Evolutionary conservation across 2,797 vertebrate genomes (phyloP).

Genomic region (Sciurus carolinensis): DNA sequence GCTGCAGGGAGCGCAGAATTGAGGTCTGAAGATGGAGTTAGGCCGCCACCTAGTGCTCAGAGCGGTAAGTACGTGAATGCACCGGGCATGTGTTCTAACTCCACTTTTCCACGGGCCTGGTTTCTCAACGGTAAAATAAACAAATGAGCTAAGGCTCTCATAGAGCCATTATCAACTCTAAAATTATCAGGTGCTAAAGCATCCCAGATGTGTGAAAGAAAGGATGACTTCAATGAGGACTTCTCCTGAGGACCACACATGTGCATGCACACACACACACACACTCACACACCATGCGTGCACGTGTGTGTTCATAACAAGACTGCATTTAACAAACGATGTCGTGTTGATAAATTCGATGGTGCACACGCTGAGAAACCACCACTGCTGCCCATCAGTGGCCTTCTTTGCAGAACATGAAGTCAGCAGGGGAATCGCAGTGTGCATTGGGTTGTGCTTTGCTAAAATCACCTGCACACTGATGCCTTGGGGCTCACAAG

Average conservation of each 20-base stretch:
- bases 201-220: background rate
- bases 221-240: background rate
- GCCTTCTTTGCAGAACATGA: background rate
- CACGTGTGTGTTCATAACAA: background rate
- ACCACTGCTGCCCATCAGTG: accelerated
- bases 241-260: background rate
- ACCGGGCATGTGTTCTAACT: accelerated
- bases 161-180: background rate
- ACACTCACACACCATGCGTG: accelerated
- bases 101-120: background rate
- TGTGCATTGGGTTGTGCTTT: accelerated
- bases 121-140: background rate
- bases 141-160: background rate
- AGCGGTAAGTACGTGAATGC: accelerated
- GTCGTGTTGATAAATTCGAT: accelerated
- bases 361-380: too few relatives aligned
- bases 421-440: accelerated
- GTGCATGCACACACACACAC: background rate
- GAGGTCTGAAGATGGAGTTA: background rate
- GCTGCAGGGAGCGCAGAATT: accelerated
- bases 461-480: accelerated
- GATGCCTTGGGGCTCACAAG: accelerated
- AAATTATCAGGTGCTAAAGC: accelerated
- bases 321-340: background rate
- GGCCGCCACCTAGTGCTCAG: constrained; percentile 45